Evolutionary conservation across 1,140 invertebrate genomes (phyloP).

Genomic region (Ceratina japonica): DNA sequence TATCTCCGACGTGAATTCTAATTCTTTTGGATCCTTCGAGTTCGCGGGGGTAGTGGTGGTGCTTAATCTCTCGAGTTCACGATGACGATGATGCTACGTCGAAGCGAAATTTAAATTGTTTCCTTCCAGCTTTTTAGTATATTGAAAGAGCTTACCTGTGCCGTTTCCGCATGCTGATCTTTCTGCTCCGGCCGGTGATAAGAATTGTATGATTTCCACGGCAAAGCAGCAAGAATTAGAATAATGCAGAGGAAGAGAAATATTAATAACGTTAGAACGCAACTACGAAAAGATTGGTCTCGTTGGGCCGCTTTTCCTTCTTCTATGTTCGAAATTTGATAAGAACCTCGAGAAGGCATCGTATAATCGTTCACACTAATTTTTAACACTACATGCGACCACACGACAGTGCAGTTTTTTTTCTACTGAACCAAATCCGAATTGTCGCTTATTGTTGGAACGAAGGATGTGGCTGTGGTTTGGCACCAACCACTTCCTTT

Average conservation of each 20-base stretch:
- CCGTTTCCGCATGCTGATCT: background rate
- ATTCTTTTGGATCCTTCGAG: background rate
- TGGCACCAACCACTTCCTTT: conserved; percentile 58
- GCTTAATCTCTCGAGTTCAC: background rate
- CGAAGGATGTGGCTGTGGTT: conserved; percentile 53
- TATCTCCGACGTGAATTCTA: background rate
- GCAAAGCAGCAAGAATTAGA: conserved; percentile 52
- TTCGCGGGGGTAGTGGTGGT: background rate
- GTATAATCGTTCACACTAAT: background rate
- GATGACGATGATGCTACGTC: background rate
- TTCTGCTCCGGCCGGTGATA: background rate
- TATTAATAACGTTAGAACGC: conserved; percentile 59
- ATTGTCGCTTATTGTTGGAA: background rate
- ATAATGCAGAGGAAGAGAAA: conserved; percentile 65
- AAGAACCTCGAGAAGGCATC: conserved; percentile 55
- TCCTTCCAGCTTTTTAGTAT: background rate
- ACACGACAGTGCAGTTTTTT: background rate
- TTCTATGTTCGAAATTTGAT: conserved; percentile 38
- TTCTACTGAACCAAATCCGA: background rate
- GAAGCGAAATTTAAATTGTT: background rate
- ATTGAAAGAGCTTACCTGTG: conserved; percentile 2
- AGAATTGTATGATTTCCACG: conserved; percentile 35
- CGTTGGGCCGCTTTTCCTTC: conserved; percentile 24
- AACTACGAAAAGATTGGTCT: conserved; percentile 66
- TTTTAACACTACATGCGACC: background rate